Conservation (phyloP, 1,140 invertebrate genomes). For the Neodiprion fabricii region DNA sequence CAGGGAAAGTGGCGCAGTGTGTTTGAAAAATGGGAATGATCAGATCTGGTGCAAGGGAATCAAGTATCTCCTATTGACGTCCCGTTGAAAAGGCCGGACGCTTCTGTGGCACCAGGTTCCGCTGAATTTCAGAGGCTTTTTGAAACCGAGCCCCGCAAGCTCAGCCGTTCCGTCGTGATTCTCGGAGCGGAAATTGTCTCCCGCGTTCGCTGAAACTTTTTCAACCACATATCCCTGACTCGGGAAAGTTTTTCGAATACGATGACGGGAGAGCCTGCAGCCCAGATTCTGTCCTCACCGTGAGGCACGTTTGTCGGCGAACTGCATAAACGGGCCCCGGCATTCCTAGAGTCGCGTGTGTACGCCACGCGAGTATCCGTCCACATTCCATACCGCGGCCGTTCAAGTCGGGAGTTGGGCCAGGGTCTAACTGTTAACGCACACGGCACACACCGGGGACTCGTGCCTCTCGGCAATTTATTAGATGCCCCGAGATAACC, state of each 20-base stretch:
- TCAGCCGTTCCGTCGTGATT: too few species aligned
- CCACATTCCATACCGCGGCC: constrained; percentile 32
- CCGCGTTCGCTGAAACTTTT: too few species aligned
- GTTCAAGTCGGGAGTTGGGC: constrained; percentile 23
- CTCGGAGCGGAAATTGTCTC: too few species aligned
- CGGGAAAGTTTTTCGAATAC: too few species aligned
- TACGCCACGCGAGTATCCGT: constrained; percentile 47
- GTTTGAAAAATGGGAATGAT: constrained; percentile 44
- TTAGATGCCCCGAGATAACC: constrained; percentile 56
- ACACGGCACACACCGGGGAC: constrained; percentile 38
- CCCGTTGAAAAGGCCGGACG: not conserved
- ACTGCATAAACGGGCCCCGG: not conserved
- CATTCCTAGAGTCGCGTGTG: constrained; percentile 24
- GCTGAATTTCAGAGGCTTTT: not conserved
- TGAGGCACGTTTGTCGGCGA: not conserved
- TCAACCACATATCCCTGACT: too few species aligned
- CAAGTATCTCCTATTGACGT: constrained; percentile 48
- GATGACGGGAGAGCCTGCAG: too few species aligned
- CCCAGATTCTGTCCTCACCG: too few species aligned
- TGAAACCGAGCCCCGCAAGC: too few species aligned
- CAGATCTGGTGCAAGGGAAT: constrained; percentile 43
- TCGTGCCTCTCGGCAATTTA: constrained; percentile 53
- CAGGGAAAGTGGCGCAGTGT: constrained; percentile 23
- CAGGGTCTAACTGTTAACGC: constrained; percentile 50
- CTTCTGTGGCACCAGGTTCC: not conserved